These are phyloP conservation scores for Lepisosteus oculatus DNA, from an alignment of 2,113 vertebrate genomes.

Conservation along the genomic window DNA sequence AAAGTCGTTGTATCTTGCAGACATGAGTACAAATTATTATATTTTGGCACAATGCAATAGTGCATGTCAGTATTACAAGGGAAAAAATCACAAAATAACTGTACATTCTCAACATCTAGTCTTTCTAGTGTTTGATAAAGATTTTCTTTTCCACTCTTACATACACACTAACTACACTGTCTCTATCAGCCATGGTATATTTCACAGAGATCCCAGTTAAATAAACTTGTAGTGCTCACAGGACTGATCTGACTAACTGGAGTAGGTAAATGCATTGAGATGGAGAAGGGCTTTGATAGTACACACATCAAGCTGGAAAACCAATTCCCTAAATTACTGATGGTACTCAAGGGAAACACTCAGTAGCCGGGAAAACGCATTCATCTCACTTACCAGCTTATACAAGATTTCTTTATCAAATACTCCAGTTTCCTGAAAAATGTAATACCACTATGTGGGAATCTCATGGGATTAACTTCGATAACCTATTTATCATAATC, in stretches of 20 bases:
- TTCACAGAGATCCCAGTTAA: slow-evolving; percentile 28
- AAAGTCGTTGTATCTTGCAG: no score
- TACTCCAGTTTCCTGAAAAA: slow-evolving; percentile 47
- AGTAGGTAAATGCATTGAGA: slow-evolving; percentile 24
- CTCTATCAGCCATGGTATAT: slow-evolving; percentile 15
- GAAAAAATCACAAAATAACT: no score
- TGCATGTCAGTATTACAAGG: no score
- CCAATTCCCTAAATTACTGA: slow-evolving; percentile 48
- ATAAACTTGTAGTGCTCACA: slow-evolving; percentile 19
- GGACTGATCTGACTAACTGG: slow-evolving; percentile 41
- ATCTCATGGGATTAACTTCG: slow-evolving; percentile 64
- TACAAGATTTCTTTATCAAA: slow-evolving; percentile 55
- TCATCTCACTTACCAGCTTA: slow-evolving; percentile 60
- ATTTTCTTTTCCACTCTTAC: no score
- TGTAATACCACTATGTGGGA: slow-evolving; percentile 60
- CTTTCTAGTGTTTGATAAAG: no score
- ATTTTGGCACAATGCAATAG: no score
- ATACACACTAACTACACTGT: not conserved
- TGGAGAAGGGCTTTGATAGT: slow-evolving; percentile 40
- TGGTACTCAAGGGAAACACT: slow-evolving; percentile 9
- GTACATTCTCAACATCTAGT: no score
- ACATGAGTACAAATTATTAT: no score
- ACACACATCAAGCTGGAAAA: slow-evolving; percentile 39
- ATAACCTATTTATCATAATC: slow-evolving; percentile 74
- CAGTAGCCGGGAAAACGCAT: slow-evolving; percentile 22